Evolutionary conservation across 1,140 invertebrate species (phyloP).

Genomic region (Euwallacea similis): DNA sequence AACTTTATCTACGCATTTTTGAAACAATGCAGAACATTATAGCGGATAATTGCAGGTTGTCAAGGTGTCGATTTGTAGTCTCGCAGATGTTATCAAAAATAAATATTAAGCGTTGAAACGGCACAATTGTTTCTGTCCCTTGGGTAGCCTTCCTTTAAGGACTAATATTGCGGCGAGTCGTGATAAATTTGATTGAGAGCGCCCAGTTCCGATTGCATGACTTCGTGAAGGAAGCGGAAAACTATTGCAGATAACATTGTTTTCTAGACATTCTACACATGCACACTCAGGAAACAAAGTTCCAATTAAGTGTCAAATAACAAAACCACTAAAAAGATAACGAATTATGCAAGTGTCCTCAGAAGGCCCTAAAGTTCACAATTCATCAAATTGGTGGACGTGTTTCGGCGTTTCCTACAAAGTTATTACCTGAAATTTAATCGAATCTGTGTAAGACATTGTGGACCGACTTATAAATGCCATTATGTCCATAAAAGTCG

Average conservation of each 20-base stretch:
- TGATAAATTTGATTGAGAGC: conserved; percentile 54
- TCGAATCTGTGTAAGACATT: too few species aligned
- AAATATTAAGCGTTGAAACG: conserved; percentile 53
- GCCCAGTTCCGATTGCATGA: conserved; percentile 53
- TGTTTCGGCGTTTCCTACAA: not conserved
- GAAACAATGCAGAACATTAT: conserved; percentile 54
- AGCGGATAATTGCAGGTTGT: conserved; percentile 53
- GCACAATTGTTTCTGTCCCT: conserved; percentile 45
- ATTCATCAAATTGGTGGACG: too few species aligned
- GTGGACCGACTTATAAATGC: too few species aligned
- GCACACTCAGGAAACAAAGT: conserved; percentile 50
- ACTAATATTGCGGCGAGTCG: conserved; percentile 41
- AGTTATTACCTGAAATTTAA: conserved; percentile 8
- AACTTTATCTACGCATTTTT: conserved; percentile 46
- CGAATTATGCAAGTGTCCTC: too few species aligned
- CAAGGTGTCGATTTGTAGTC: conserved; percentile 56
- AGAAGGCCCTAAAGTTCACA: too few species aligned
- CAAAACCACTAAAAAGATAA: conserved; percentile 8
- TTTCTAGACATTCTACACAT: conserved; percentile 50
- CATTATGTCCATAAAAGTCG: conserved; percentile 15
- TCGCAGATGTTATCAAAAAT: conserved; percentile 53
- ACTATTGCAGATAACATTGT: conserved; percentile 53
- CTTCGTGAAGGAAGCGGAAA: conserved; percentile 50
- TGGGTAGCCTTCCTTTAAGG: conserved; percentile 2
- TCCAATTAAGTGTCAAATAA: conserved; percentile 40